These are phyloP conservation scores for Chironomus riparius DNA, from an alignment of 2,888 invertebrate genomes.

Conservation along the genomic window DNA sequence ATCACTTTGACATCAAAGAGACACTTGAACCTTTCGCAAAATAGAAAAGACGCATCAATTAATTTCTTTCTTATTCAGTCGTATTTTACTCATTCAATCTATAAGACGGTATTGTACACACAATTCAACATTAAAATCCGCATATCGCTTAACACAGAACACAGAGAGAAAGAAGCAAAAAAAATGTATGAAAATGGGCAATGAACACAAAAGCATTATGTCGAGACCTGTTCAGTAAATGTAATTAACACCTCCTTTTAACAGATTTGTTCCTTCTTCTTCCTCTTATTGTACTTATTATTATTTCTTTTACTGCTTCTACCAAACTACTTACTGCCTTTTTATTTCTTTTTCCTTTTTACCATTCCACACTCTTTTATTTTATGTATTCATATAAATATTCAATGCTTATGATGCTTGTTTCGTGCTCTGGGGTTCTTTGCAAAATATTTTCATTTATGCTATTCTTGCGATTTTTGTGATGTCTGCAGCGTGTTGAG, in stretches of 20 bases:
- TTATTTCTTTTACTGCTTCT: too few relatives aligned
- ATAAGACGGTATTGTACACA: not conserved
- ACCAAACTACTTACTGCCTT: not conserved
- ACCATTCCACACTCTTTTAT: not conserved
- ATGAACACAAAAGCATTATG: constrained; percentile 1
- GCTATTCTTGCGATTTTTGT: too few relatives aligned
- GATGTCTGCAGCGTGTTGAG: too few relatives aligned
- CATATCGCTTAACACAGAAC: not conserved
- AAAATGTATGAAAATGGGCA: not conserved
- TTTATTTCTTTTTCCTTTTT: not conserved
- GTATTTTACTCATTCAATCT: too few relatives aligned
- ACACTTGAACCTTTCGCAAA: too few relatives aligned
- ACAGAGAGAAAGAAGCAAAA: not conserved
- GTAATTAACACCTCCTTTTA: constrained; percentile 26
- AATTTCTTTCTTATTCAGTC: too few relatives aligned
- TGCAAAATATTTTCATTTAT: too few relatives aligned
- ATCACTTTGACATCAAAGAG: too few relatives aligned
- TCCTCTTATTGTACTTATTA: not conserved
- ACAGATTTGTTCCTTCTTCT: constrained; percentile 19
- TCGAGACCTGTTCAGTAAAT: constrained; percentile 20
- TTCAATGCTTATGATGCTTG: too few relatives aligned
- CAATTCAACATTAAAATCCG: not conserved
- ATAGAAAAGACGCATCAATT: too few relatives aligned
- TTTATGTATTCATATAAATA: too few relatives aligned
- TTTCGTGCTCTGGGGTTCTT: too few relatives aligned